Conservation (phyloP, 2,888 invertebrate genomes). For the Drosophila ustulata region DNA sequence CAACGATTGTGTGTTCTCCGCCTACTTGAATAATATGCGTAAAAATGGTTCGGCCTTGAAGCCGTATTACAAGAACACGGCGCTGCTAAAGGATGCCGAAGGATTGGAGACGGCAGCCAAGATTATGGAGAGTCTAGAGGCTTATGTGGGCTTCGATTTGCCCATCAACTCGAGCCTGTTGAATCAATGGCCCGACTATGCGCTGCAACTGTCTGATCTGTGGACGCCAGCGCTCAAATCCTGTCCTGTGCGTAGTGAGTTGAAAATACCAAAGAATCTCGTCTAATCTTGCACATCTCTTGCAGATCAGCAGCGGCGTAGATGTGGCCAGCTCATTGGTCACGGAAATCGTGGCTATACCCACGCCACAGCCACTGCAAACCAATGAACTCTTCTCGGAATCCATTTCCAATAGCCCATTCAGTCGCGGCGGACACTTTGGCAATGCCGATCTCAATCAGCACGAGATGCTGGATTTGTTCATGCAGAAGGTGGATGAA, state of each 20-base stretch:
- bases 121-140: conserved; percentile 91
- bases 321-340: conserved; percentile 90
- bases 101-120: conserved; percentile 91
- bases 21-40: conserved; percentile 93
- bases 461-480: conserved; percentile 82
- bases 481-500: conserved; percentile 84
- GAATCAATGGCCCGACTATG: conserved; percentile 94
- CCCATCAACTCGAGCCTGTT: conserved; percentile 94
- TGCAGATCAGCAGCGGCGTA: conserved; percentile 88
- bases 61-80: conserved; percentile 92
- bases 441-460: conserved; percentile 74
- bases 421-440: conserved; percentile 82
- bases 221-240: conserved; percentile 93
- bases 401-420: conserved; percentile 84
- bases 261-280: neutral
- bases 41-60: conserved; percentile 91
- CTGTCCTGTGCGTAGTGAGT: conserved; percentile 86
- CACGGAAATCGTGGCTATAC: conserved; percentile 85
- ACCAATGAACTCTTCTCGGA: conserved; percentile 84
- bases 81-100: conserved; percentile 93
- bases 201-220: conserved; percentile 93
- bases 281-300: neutral
- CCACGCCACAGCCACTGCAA: conserved; percentile 82
- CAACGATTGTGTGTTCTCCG: conserved; percentile 94
- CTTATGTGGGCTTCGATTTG: conserved; percentile 89